Evolutionary conservation across 2,797 vertebrate genomes (phyloP).

Genomic region (Rhadinocentrus ornatus): DNA sequence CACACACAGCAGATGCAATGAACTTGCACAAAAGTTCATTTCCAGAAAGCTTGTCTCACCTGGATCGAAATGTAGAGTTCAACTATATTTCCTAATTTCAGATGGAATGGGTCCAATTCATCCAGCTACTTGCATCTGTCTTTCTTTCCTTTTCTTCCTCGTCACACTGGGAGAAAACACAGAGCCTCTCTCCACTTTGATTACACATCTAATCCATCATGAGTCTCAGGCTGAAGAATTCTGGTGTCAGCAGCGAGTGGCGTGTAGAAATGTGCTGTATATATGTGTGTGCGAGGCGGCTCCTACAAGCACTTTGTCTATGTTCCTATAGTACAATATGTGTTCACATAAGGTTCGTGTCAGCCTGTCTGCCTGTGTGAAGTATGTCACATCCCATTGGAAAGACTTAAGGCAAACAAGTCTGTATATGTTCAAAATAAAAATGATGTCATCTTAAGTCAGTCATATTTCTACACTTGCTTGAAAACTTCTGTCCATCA

Average conservation of each 20-base stretch:
- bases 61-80: conserved; percentile 58
- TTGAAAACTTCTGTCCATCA: background rate
- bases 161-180: conserved; percentile 66
- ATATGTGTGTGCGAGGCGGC: conserved; percentile 53
- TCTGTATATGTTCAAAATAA: background rate
- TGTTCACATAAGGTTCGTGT: conserved; percentile 74
- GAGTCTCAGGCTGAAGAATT: conserved; percentile 82
- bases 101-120: conserved; percentile 52
- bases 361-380: conserved; percentile 62
- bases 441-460: background rate
- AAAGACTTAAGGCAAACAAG: conserved; percentile 1
- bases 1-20: conserved; percentile 27
- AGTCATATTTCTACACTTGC: background rate
- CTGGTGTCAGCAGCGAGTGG: conserved; percentile 74
- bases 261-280: conserved; percentile 58
- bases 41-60: conserved; percentile 39
- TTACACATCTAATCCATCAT: conserved; percentile 87
- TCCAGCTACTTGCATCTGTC: conserved; percentile 43
- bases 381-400: conserved; percentile 73
- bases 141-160: conserved; percentile 29
- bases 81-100: conserved; percentile 64
- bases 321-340: conserved; percentile 72
- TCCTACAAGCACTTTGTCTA: conserved; percentile 72
- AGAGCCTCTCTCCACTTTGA: conserved; percentile 76
- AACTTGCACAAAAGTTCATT: conserved; percentile 42